Evolutionary conservation across 1,140 invertebrate genomes (phyloP), one percentile per base, ranked within the genome.

Genomic region (Phocides pigmalion): DNA sequence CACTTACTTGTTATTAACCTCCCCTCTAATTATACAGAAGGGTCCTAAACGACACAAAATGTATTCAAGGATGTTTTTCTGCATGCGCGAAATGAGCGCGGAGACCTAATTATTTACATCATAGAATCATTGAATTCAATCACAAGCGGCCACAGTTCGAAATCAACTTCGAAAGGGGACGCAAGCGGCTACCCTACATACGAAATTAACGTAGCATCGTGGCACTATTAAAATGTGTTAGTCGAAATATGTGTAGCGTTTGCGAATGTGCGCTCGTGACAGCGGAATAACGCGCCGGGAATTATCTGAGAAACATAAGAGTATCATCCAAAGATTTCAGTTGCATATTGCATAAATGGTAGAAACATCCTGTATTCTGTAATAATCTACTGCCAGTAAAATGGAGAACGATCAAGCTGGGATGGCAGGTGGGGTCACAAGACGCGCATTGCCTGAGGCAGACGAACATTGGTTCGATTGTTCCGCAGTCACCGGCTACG

Each of bases 401-500:
- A 56, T 44, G 64, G 20, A 56, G 35, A 42, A 41, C 20, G 37
- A 42, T 25, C 4, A 25, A 42, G 53, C 41, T 56, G 53, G 14
- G 15, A 28, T 20, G 16, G 39, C 37, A 53, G 32, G 17, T 12
- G 14, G 1, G 22, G 12, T 28, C 53, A 56, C 53, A 56, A 56
- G 17, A 39, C 6, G 11, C 19, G 25, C 15, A 39, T 53, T 47
- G 62, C 47, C 25, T 50, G 64, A 59, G 39, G 39, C 51, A 62
- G 68, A 58, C 62, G 68, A 59, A 72, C 62, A 53, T 41, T 41
- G 19, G 19, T 28, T 22, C 11, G 49, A 66, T 47, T 54, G 56
- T 61, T 66, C 56, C 19, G 37, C 6, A 0, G 41, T 5, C 4
- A 28, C 25, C 5, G 41, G 41, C 8, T 28, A 35, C 49, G 39